Evolutionary conservation across 2,888 invertebrate species (phyloP), one percentile per base, ranked within the genome.

Genomic region (Nomada flava): DNA sequence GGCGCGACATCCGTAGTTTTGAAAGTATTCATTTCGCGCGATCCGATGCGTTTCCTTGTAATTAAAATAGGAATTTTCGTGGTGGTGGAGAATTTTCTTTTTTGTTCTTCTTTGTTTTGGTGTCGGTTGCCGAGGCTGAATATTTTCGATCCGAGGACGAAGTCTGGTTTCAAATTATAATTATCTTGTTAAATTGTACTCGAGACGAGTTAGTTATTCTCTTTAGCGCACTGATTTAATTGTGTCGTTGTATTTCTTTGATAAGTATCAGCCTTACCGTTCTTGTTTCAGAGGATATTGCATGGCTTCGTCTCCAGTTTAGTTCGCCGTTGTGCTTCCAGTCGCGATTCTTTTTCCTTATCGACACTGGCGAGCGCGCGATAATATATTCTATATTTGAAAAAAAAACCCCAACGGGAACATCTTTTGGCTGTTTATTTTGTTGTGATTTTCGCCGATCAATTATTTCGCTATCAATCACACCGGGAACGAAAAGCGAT

Each of bases 171-270:
- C 18, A n/a, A 69, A 69, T 59, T 59, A 59, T 59, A n/a, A 69
- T 70, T 70, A 26, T 20, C 47, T 60, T 47, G 29, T 60, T 29
- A 69, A 70, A 4, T 60, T 60, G 47, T 70, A 47, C 59, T 59
- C 29, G 47, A 50, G 4, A 59, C 59, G 57, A 20, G 20, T n/a
- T 50, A 47, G n/a, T 29, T 52, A 52, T 55, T 2, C 47, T 20
- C 26, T 20, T 29, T 50, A 50, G n/a, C 20, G 20, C 57, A 4
- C n/a, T 59, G 70, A 70, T 70, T 60, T 59, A 59, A 50, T 70
- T 29, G 29, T 15, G 47, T 26, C 47, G 59, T 47, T 47, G n/a
- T 29, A 60, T 70, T 60, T 59, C 59, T 20, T 70, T 15, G 42
- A 59, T 70, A 20, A 44, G 20, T 50, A 60, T 50, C 29, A 70